Conservation (phyloP, 2,797 vertebrate species). For the Sebastolobus altivelis region DNA sequence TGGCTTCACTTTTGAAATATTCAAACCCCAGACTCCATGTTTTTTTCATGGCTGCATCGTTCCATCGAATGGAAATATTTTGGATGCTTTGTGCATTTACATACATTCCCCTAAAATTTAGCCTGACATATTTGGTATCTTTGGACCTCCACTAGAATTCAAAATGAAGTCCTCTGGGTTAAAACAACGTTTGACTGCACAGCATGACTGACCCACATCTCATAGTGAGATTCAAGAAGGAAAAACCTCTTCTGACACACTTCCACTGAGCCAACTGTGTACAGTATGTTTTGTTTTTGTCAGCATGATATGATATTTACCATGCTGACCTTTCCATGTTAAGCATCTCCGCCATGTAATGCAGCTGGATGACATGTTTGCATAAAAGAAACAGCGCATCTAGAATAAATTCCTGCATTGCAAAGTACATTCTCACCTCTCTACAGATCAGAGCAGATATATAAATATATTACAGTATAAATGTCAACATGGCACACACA, state of each 20-base stretch:
- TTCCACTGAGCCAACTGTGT: neutral
- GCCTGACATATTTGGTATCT: neutral
- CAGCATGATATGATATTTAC: neutral
- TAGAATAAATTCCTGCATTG: neutral
- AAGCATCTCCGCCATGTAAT: neutral
- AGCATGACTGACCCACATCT: neutral
- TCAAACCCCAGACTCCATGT: neutral
- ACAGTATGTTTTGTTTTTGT: neutral
- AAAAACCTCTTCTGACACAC: neutral
- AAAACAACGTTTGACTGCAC: neutral
- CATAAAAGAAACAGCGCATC: neutral
- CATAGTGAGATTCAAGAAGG: neutral
- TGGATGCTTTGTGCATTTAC: neutral
- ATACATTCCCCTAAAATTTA: neutral
- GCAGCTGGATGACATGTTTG: neutral
- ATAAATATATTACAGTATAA: constrained; percentile 6
- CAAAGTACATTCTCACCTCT: constrained; percentile 18
- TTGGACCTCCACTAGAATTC: neutral
- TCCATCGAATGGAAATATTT: neutral
- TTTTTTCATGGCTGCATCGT: neutral
- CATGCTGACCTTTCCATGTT: neutral
- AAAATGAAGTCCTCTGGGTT: neutral
- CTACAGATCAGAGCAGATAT: neutral
- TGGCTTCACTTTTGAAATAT: no score
- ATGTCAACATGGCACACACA: neutral